Conservation (phyloP, 2,888 invertebrate genomes). For the Caenorhabditis plicata region DNA sequence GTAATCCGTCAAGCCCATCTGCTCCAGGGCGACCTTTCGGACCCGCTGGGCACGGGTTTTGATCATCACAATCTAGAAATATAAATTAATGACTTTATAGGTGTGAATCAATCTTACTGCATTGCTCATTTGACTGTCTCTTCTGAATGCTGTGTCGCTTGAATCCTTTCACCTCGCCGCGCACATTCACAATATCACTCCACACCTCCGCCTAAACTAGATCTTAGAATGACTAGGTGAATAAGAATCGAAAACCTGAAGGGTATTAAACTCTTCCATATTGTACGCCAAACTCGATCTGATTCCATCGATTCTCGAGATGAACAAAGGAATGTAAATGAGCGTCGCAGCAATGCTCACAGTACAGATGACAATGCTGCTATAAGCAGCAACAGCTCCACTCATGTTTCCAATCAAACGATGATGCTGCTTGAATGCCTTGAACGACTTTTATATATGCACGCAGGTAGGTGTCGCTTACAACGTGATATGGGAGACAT, state of each 20-base stretch:
- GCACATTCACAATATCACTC: constrained; percentile 36
- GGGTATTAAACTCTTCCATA: constrained; percentile 45
- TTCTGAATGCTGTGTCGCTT: constrained; percentile 31
- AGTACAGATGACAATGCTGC: constrained; percentile 37
- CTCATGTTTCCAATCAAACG: too few relatives aligned
- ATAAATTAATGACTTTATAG: background rate
- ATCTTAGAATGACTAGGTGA: background rate
- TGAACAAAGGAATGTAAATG: constrained; percentile 37
- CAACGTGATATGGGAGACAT: constrained; percentile 11
- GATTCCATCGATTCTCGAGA: constrained; percentile 32
- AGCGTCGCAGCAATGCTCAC: constrained; percentile 35
- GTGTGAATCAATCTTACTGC: constrained; percentile 11
- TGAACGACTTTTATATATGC: constrained; percentile 19
- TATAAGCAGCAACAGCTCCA: constrained; percentile 42
- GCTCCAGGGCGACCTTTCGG: constrained; percentile 58
- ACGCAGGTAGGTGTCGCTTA: constrained; percentile 29
- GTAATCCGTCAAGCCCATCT: constrained; percentile 61
- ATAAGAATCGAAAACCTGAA: constrained; percentile 29
- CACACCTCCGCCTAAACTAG: constrained; percentile 43
- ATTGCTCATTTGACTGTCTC: constrained; percentile 35
- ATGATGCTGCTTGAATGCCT: too few relatives aligned
- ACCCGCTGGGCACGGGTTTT: constrained; percentile 44
- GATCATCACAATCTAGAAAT: constrained; percentile 35
- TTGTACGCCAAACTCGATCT: constrained; percentile 30
- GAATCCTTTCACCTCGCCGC: constrained; percentile 19